Base-by-base conservation (phyloP, 2,113 vertebrate species). In the Coregonus clupeaformis region DNA sequence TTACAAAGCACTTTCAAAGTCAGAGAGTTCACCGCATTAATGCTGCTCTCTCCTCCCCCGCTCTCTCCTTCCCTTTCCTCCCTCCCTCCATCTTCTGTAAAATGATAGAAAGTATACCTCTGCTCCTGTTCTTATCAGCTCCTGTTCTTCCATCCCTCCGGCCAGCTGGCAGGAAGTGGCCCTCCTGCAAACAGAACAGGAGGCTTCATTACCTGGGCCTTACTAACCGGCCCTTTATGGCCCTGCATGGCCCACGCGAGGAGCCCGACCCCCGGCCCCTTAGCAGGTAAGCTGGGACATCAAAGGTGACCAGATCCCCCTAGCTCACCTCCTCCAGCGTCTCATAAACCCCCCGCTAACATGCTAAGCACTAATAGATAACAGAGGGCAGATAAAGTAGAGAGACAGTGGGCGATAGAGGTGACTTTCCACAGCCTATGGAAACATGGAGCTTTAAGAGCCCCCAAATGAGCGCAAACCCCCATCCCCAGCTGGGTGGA, bases 321-420 rank as follows among this genome's bases (percentile, higher is more conserved):
- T 73, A 49, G 14, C 11, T 75, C 63, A 13, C 65, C 59, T 64
- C 57, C 77, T 70, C 70, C 65, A 71, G 83, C 68, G 14, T 63
- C 66, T 71, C 57, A 81, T 85, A 80, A 85, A 83, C 83, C 84
- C 85, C 75, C 77, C 77, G 77, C 68, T 84, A 72, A 83, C 72
- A 64, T 77, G 68, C 80, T 79, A 76, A 79, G 79, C 6, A 75
- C 79, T 87, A 87, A 87, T 84, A 78, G 77, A 80, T 76, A 82
- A 73, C 81, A 85, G 81, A 77, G 71, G 74, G 77, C 76, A 77
- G 81, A 63, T 76, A 82, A 72, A 72, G 62, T 65, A 52, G 4
- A 52, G 49, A 18, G 16, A 18, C 49, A 18, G 49, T 18, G 49
- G 49, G 14, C 5, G 4, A 52, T 16, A 6, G 16, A 52, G 16